Conservation (phyloP, 2,797 vertebrate species). For the Pterois miles region DNA sequence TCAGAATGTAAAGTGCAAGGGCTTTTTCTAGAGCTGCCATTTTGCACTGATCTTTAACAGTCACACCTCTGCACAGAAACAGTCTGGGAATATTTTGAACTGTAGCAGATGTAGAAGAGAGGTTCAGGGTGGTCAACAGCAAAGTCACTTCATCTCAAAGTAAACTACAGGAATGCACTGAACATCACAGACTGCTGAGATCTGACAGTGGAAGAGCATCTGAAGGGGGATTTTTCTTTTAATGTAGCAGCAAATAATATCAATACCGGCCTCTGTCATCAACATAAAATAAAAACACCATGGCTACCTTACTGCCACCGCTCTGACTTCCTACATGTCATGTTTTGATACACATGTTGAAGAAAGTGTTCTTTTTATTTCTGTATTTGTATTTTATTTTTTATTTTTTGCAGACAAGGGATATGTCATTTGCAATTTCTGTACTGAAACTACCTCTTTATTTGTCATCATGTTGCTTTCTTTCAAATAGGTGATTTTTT, state of each 20-base stretch:
- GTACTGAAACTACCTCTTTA: slow-evolving; percentile 95
- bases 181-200: slow-evolving; percentile 38
- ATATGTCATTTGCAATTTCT: slow-evolving; percentile 85
- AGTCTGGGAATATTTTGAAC: neutral
- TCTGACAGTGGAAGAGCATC: slow-evolving; percentile 56
- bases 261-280: slow-evolving; percentile 6
- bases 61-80: neutral
- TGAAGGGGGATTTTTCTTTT: slow-evolving; percentile 42
- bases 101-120: neutral
- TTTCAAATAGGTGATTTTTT: slow-evolving; percentile 81
- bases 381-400: slow-evolving; percentile 73
- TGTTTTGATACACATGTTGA: slow-evolving; percentile 33
- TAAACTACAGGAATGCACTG: slow-evolving; percentile 48
- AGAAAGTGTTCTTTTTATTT: slow-evolving; percentile 72
- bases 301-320: slow-evolving; percentile 36
- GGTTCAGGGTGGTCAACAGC: slow-evolving; percentile 38
- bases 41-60: neutral
- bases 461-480: slow-evolving; percentile 86
- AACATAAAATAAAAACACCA: slow-evolving; percentile 1
- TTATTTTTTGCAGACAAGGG: slow-evolving; percentile 83
- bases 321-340: slow-evolving; percentile 21
- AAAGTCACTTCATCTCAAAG: slow-evolving; percentile 31
- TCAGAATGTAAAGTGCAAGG: neutral
- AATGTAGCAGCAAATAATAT: slow-evolving; percentile 13
- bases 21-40: neutral